Evolutionary conservation across 1,140 invertebrate species (phyloP), one percentile per base, ranked within the genome.

Genomic region (Drosophila parvula): DNA sequence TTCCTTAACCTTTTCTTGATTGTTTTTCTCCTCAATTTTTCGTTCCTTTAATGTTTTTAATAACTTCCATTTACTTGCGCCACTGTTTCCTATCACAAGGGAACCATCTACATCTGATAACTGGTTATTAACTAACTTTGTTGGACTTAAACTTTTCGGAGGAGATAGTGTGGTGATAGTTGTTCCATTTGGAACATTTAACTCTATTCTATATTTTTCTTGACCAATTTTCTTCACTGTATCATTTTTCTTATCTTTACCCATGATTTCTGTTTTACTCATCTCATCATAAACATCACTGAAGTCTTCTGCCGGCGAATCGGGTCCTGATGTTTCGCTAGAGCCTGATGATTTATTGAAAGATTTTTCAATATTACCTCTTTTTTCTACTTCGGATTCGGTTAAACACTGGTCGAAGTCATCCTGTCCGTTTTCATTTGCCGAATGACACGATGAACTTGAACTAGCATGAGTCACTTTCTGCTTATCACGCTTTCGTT

Each of bases 21-120:
- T 93, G 74, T 93, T 94, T 92, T 96, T 96, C 78, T 97, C 96
- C 92, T 97, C 97, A 10, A 96, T 96, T 93, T 98, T 97, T 61
- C 96, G 93, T 89, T 98, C 97, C 91, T 98, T 98, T 32, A 98
- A 89, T 7, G 97, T 96, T 92, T 97, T 98, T 11, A 98, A 92
- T 18, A 98, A 92, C 91, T 97, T 97, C 97, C 97, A 98, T 92
- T 97, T 97, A 81, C 96, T 97, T 47, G 56, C 51, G 16, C 73
- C 73, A 64, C 73, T 81, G 50, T 48, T 70, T 16, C 34, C 30
- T 40, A 34, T 38, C 16, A 12, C 57, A 38, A 80, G 76, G 9
- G 58, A 64, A 36, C 70, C 62, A 10, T 91, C 91, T 8, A 76
- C 51, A 60, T 67, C 82, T 14, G 68, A 79, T 22, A 86, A 79